These are phyloP conservation scores for Hydrophis major DNA, from an alignment of 2,797 vertebrate genomes.

Conservation along the genomic window DNA sequence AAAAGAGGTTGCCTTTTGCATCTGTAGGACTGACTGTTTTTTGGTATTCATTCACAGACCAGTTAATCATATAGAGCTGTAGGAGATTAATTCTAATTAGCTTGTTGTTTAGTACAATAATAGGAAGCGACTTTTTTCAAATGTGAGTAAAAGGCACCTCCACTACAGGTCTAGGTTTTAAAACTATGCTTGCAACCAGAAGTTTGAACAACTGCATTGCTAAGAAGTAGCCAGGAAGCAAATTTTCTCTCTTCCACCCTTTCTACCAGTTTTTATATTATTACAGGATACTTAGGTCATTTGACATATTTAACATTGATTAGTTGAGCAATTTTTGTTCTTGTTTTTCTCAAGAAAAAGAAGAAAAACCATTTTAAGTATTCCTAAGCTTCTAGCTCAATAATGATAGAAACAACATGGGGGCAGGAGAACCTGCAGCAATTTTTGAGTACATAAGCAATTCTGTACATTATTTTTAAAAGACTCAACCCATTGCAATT, in stretches of 20 bases:
- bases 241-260: not conserved
- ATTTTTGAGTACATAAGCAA: constrained; percentile 8
- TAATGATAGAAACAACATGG: not conserved
- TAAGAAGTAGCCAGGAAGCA: not conserved
- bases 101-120: not conserved
- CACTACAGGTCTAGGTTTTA: not conserved
- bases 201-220: not conserved
- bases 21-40: not conserved
- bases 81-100: not conserved
- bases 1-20: not conserved
- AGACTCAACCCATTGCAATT: not conserved
- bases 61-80: not conserved
- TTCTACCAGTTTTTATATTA: not conserved
- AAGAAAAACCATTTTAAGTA: constrained; percentile 6
- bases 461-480: not conserved
- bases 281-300: not conserved
- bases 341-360: not conserved
- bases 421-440: not conserved
- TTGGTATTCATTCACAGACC: not conserved
- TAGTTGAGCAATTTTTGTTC: constrained; percentile 5
- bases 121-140: not conserved
- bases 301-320: constrained; percentile 25
- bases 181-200: not conserved
- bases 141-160: not conserved
- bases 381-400: constrained; percentile 20